A percentile compares a stretch with the other conserved stretches of the same genome.
Conservation (phyloP, 53 echinoderm and acorn worm genomes). For the Crossaster papposus region DNA sequence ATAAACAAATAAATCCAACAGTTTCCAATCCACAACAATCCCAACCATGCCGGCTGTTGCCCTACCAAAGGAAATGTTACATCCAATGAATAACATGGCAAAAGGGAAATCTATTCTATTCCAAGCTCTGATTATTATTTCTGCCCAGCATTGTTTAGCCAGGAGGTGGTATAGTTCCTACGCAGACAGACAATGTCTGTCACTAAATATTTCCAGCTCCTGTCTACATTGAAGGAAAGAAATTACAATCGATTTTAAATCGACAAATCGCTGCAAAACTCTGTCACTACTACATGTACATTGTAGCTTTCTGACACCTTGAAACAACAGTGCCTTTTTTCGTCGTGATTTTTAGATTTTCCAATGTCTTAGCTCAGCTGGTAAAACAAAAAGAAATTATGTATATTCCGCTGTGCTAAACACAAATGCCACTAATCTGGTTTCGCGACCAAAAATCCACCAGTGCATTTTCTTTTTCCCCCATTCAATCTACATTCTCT, state of each 20-base stretch:
- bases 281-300: no score
- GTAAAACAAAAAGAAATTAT: no score
- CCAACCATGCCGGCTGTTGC: background rate
- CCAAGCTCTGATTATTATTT: background rate
- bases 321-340: no score
- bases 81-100: conserved; percentile 37
- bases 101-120: conserved; percentile 21
- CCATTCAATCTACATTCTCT: background rate
- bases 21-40: conserved; percentile 9
- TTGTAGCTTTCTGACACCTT: no score
- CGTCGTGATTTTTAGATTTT: no score
- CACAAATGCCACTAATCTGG: background rate
- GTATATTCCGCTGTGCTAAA: no score
- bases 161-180: background rate
- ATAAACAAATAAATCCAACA: conserved; percentile 9
- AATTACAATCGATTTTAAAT: background rate
- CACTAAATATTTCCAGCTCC: background rate
- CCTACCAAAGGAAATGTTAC: background rate
- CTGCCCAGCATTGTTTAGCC: background rate
- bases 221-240: background rate
- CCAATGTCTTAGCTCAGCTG: no score
- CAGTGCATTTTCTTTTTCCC: background rate
- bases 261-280: no score
- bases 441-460: conserved; percentile 36
- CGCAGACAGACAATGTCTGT: conserved; percentile 3